These are phyloP conservation scores for Noctua janthe DNA, from an alignment of 2,888 invertebrate genomes.

Conservation along the genomic window DNA sequence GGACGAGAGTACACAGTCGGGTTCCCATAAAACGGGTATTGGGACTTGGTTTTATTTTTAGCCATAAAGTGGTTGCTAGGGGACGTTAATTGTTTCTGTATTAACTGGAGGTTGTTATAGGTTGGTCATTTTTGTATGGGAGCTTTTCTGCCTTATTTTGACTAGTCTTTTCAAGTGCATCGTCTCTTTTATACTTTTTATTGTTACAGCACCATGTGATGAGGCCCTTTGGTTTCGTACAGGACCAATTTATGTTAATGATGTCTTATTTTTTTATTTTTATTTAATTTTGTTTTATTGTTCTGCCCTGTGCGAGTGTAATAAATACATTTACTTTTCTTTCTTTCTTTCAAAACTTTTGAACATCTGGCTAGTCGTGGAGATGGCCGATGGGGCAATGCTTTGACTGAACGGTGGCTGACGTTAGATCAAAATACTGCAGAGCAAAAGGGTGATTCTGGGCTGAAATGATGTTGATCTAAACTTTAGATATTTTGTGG, in stretches of 20 bases:
- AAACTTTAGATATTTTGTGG: neutral
- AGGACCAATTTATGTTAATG: too few species aligned
- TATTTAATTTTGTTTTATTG: too few species aligned
- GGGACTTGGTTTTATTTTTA: conserved; percentile 56
- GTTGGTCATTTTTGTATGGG: neutral
- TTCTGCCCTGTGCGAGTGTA: too few species aligned
- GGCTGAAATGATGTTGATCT: neutral
- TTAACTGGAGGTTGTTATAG: neutral
- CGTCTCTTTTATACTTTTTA: too few species aligned
- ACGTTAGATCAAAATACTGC: neutral
- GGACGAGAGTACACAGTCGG: conserved; percentile 35
- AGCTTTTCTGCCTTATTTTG: neutral
- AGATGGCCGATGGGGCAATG: neutral
- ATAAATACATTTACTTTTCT: too few species aligned
- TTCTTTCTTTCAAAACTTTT: too few species aligned
- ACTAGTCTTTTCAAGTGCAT: neutral
- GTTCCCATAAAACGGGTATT: conserved; percentile 60
- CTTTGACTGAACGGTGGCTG: neutral
- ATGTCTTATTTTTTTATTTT: too few species aligned
- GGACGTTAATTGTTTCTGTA: conserved; percentile 24
- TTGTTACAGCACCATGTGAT: too few species aligned
- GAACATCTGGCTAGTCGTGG: too few species aligned
- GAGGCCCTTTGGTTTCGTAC: too few species aligned
- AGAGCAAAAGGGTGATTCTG: neutral
- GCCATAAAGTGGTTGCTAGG: conserved; percentile 28